Percentiles rank a stretch among this genome's conserved stretches.
phyloP scores from a whole-genome alignment of 2,797 vertebrate genomes.

The Sparidentex hasta region DNA sequence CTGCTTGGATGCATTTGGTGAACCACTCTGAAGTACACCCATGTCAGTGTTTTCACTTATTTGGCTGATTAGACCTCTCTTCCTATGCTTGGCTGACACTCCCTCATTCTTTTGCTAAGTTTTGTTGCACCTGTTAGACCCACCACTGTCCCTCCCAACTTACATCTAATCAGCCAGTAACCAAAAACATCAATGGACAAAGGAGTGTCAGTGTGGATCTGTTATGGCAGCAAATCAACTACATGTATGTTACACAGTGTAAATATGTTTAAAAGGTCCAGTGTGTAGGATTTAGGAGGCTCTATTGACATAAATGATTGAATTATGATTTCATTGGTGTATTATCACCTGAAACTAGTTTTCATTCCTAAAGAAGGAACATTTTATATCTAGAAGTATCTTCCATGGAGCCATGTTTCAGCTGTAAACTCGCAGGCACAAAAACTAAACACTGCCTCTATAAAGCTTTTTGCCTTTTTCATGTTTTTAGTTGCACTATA shows the following conservation, averaged over 20 bases:
- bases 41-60: conserved; percentile 30
- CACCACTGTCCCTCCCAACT: neutral
- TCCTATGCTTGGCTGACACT: neutral
- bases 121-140: conserved; percentile 2
- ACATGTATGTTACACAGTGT: neutral
- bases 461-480: too few species aligned
- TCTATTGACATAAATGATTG: too few species aligned
- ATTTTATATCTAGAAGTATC: too few species aligned
- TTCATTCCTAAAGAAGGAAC: too few species aligned
- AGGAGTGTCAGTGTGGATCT: neutral
- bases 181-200: conserved; percentile 29
- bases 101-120: neutral
- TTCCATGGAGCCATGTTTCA: too few species aligned
- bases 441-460: too few species aligned
- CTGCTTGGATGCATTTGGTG: neutral
- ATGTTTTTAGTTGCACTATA: too few species aligned
- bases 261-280: too few species aligned
- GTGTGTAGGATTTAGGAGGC: too few species aligned
- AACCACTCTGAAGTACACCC: neutral
- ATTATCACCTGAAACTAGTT: too few species aligned
- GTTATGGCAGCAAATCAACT: neutral
- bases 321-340: too few species aligned
- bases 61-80: conserved; percentile 16
- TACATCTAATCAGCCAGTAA: conserved; percentile 28
- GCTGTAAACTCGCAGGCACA: too few species aligned